Evolutionary conservation across 2,113 vertebrate genomes (phyloP).

Genomic region (Perognathus longimembris): DNA sequence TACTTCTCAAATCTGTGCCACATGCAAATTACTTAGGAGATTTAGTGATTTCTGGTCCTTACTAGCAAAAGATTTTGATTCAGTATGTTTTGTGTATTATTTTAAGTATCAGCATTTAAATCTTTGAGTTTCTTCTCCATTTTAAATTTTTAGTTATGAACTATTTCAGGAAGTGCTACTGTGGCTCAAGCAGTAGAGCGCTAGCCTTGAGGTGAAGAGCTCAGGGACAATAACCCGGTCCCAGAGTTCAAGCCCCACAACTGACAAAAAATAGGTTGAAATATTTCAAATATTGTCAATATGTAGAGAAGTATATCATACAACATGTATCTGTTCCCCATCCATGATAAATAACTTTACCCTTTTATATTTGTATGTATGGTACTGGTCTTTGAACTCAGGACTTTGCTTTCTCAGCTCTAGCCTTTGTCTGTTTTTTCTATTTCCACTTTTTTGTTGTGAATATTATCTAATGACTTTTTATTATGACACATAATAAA

Average conservation of each 20-base stretch:
- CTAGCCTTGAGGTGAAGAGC: too few relatives aligned
- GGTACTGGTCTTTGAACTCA: too few relatives aligned
- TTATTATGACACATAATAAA: background rate
- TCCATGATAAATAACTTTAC: background rate
- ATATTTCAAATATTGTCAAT: background rate
- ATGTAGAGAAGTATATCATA: background rate
- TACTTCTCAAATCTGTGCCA: conserved; percentile 15
- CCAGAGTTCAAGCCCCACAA: too few relatives aligned
- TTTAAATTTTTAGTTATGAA: conserved; percentile 25
- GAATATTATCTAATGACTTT: background rate
- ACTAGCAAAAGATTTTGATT: background rate
- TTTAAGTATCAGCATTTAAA: background rate
- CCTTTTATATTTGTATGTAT: too few relatives aligned
- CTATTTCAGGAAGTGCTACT: too few relatives aligned
- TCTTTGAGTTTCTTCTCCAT: background rate
- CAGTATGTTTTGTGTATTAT: background rate
- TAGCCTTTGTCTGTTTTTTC: too few relatives aligned
- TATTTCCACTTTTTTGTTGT: background rate
- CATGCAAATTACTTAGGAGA: background rate
- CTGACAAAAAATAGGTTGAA: too few relatives aligned
- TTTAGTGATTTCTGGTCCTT: background rate
- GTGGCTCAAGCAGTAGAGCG: too few relatives aligned
- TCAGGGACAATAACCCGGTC: too few relatives aligned
- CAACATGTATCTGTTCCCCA: background rate
- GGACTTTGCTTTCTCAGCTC: too few relatives aligned